Base-by-base conservation (phyloP, 2,888 invertebrate genomes). In the Sphaerophoria taeniata region DNA sequence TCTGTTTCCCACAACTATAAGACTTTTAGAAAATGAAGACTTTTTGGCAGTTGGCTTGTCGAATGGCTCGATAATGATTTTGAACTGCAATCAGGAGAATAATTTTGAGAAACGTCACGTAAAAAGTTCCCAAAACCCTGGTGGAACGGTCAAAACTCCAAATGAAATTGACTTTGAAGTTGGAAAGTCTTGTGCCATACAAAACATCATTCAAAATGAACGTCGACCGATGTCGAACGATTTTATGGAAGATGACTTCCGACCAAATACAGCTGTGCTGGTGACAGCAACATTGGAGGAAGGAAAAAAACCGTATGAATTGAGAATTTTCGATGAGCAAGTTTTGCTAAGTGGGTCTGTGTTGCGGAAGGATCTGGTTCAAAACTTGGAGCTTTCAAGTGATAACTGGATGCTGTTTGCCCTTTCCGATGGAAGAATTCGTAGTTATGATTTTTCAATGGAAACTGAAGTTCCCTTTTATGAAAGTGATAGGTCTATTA, bases 181-280 rank as follows among this genome's bases (percentile, higher is more conserved):
- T 4, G 91, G 90, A 16, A 92, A 92, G 88, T 92, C 92, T 0
- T 92, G 92, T 87, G 90, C 91, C 53, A 92, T 92, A 80, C 92
- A 92, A 85, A 92, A 92, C 76, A 91, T 92, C 7, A 90, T 92
- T 60, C 89, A 90, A 9, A 91, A 90, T 70, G 92, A 92, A 67
- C 88, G 92, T 11, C 89, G 88, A 36, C 87, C 89, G 1, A 88
- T 88, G 24, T 88, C 89, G 9, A 67, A 4, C 16, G 39, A 11
- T 45, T 53, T 61, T 49, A 24, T 16, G 7, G 79, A 74, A 4
- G 87, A 87, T 16, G 89, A 89, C 4, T 61, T 73, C 16, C 88
- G 91, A 0, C 91, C 91, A 3, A 87, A 88, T 3, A 91, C 90
- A 0, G 89, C 91, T 0, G 84, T 88, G 0, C 85, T 84, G 16